phyloP scores from a whole-genome alignment of 2,888 invertebrate genomes.

The Lottia scabra region DNA sequence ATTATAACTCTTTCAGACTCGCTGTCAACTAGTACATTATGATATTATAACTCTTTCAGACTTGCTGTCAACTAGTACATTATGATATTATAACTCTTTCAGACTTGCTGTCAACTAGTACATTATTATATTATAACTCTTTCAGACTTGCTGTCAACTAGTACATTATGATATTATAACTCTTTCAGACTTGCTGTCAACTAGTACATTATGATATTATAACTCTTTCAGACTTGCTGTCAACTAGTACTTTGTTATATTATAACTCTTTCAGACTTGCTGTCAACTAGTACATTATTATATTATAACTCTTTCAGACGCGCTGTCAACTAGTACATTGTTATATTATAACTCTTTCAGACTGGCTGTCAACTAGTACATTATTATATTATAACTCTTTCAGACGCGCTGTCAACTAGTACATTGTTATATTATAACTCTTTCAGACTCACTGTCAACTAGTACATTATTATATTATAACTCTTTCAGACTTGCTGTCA shows the following conservation, averaged over 20 bases:
- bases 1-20: conserved; percentile 44
- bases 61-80: conserved; percentile 73
- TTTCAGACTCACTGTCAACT: conserved; percentile 73
- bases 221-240: conserved; percentile 53
- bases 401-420: conserved; percentile 74
- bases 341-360: conserved; percentile 37
- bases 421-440: too few species aligned
- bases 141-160: conserved; percentile 73
- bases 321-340: conserved; percentile 73
- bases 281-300: conserved; percentile 72
- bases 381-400: conserved; percentile 11
- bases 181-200: conserved; percentile 58
- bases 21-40: conserved; percentile 73
- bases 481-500: conserved; percentile 58
- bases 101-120: conserved; percentile 73
- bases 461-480: conserved; percentile 10
- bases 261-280: conserved; percentile 48
- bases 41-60: conserved; percentile 40
- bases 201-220: conserved; percentile 72
- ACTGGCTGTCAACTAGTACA: conserved; percentile 73
- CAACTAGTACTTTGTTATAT: conserved; percentile 72
- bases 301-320: conserved; percentile 42
- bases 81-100: conserved; percentile 19
- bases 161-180: too few species aligned
- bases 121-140: neutral